Conservation (phyloP, 2,797 vertebrate species). For the Lophius americanus region DNA sequence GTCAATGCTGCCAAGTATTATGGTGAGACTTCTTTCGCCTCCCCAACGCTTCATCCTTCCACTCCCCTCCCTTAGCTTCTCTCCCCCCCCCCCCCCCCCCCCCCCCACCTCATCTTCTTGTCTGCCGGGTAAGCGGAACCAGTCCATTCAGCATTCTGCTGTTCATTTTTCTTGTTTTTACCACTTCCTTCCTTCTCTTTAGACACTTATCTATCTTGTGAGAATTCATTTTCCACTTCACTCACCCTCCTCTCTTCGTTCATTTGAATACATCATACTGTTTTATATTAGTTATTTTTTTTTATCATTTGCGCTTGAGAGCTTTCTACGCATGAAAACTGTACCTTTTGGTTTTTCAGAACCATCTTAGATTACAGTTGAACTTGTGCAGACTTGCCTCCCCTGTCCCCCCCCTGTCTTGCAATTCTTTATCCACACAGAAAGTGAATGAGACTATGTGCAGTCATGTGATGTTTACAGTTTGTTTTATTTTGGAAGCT, state of each 20-base stretch:
- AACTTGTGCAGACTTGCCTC: conserved; percentile 36
- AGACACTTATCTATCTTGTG: conserved; percentile 20
- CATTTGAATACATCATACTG: conserved; percentile 28
- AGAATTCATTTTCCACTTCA: conserved; percentile 16
- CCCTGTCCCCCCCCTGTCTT: conserved; percentile 5
- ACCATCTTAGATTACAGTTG: conserved; percentile 22
- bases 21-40: conserved; percentile 63
- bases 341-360: conserved; percentile 31
- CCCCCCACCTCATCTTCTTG: conserved; percentile 6
- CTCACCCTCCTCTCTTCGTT: conserved; percentile 22
- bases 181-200: conserved; percentile 23
- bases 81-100: conserved; percentile 4
- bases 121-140: conserved; percentile 34
- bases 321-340: conserved; percentile 40
- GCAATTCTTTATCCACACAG: conserved; percentile 16
- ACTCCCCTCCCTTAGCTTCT: neutral
- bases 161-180: conserved; percentile 2
- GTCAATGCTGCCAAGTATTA: conserved; percentile 61
- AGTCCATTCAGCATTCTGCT: conserved; percentile 17
- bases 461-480: neutral
- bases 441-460: neutral
- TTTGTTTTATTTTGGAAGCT: conserved; percentile 2
- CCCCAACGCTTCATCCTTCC: conserved; percentile 22
- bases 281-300: conserved; percentile 17
- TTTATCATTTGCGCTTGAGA: conserved; percentile 39